Conservation (phyloP, 2,113 vertebrate species). For the Coptodon rendalli region DNA sequence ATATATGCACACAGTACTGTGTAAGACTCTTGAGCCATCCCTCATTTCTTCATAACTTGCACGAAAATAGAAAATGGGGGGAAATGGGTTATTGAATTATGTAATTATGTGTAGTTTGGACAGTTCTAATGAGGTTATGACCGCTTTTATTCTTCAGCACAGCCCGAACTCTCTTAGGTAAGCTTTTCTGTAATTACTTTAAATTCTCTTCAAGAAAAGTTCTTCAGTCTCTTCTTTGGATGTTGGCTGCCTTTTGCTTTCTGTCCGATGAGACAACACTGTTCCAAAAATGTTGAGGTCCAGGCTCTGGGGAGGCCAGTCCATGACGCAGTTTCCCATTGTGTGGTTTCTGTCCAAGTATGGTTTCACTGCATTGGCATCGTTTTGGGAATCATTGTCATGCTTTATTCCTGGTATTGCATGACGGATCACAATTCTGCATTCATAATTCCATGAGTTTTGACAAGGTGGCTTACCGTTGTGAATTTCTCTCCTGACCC, state of each 20-base stretch:
- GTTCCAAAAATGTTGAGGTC: not conserved
- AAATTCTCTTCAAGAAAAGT: not conserved
- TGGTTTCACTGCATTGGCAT: not conserved
- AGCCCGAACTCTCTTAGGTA: not conserved
- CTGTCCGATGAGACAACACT: not conserved
- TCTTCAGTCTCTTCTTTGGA: not conserved
- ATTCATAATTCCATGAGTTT: not conserved
- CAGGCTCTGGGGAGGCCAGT: fast-evolving
- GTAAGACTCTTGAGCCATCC: not conserved
- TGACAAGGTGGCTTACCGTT: not conserved
- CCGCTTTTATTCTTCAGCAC: not conserved
- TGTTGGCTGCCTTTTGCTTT: not conserved
- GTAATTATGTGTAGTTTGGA: not conserved
- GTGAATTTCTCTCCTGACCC: not conserved
- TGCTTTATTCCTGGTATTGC: not conserved
- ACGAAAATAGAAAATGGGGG: not conserved
- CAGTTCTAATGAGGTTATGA: not conserved
- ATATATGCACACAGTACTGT: not conserved
- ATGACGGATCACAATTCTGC: not conserved
- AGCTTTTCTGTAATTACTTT: not conserved
- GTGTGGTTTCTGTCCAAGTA: not conserved
- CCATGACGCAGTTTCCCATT: not conserved
- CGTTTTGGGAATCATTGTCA: not conserved
- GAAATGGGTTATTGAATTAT: not conserved
- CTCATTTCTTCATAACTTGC: not conserved